Base-by-base conservation (phyloP, 2,888 invertebrate genomes). In the Venusia cambrica region DNA sequence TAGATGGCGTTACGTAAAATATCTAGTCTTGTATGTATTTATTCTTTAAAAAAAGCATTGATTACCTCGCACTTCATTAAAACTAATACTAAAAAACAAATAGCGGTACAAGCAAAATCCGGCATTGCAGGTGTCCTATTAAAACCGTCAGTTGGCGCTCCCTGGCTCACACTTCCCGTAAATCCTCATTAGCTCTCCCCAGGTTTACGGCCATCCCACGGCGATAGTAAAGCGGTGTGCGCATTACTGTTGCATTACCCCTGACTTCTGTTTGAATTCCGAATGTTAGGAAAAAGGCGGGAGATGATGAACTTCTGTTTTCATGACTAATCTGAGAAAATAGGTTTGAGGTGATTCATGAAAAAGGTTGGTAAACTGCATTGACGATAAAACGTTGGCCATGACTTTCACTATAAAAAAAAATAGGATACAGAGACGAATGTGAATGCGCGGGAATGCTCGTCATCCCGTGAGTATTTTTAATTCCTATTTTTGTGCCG, bases 111-210 rank as follows among this genome's bases (percentile, higher is more conserved):
- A 6, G 8, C 16, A 29, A 18, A 20, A n/a, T n/a, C 2, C 13
- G 22, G 17, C 43, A 44, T 44, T 39, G 46, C 49, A 44, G 49
- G 42, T 34, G 46, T 42, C 39, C 44, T 28, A 46, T 46, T 46
- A 46, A 39, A 48, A 36, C 25, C 18, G 35, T 11, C 45, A 32
- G 50, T 50, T 45, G 45, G 45, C 60, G 66, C 58, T 61, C 51
- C 57, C 67, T 62, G 64, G 67, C 61, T 67, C 38, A 33, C 38
- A 38, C 42, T 46, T 30, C 46, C 44, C 51, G 79, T 87, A 87
- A 85, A 87, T 87, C 76, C 76, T 87, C 83, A 87, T 87, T 87
- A 84, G 74, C 55, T 58, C 69, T 71, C 69, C 61, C 63, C 56
- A 49, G 73, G 72, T 84, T 81, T 73, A 81, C 69, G 73, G 64